Conservation (phyloP, 2,797 vertebrate genomes). For the Eulemur coronatus region DNA sequence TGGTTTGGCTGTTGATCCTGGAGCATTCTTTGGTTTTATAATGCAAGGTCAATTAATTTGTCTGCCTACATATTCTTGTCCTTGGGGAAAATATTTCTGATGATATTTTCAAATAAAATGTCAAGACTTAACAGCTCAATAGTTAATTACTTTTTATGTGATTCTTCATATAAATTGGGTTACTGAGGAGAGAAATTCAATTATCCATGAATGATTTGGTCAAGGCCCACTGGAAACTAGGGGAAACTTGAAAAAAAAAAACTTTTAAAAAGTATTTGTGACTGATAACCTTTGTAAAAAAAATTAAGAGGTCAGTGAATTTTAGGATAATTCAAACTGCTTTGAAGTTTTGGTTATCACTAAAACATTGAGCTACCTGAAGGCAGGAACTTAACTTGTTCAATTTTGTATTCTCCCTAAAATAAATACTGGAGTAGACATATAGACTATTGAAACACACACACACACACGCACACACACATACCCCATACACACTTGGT, state of each 20-base stretch:
- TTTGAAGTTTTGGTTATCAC: neutral
- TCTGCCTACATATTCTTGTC: constrained; percentile 72
- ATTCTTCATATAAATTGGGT: constrained; percentile 67
- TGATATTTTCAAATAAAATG: constrained; percentile 76
- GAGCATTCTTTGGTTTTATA: constrained; percentile 72
- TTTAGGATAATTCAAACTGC: constrained; percentile 3
- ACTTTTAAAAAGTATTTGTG: neutral
- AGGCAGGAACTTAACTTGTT: neutral
- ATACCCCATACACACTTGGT: neutral
- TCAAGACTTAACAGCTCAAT: constrained; percentile 73
- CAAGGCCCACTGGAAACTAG: neutral
- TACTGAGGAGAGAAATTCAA: constrained; percentile 59
- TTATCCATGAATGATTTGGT: constrained; percentile 47
- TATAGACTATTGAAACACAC: neutral
- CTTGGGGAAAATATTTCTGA: constrained; percentile 67
- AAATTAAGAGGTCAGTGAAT: neutral
- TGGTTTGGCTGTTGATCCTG: constrained; percentile 72
- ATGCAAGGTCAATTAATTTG: constrained; percentile 78
- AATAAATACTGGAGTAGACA: neutral
- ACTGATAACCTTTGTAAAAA: neutral
- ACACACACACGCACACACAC: neutral
- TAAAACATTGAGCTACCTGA: neutral
- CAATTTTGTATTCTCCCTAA: neutral
- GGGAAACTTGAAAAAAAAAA: constrained; percentile 39
- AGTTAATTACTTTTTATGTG: constrained; percentile 75